Base-by-base conservation (phyloP, 23 tunicate species). In the Diplosoma virens region DNA sequence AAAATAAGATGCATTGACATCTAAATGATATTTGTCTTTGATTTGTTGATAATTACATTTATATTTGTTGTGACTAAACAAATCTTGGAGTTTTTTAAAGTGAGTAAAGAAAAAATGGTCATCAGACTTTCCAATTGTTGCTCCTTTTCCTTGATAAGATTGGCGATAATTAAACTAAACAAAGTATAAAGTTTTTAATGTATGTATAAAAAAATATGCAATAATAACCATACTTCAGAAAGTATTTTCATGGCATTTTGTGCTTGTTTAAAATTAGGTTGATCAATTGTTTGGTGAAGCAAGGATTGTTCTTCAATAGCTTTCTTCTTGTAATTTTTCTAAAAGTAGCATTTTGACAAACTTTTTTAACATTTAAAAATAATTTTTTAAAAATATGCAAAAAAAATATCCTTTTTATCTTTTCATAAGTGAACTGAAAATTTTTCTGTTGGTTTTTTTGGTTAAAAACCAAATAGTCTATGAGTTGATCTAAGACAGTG, bases 21-120 rank as follows among this genome's bases (percentile, higher is more conserved):
- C 96, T 67, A 89, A 48, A 71, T 89, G 88, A 52, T 89, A 89
- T 71, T 78, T 70, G 55, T 93, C 89, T 59, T 86, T 86, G 52
- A 88, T 86, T 16, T 65, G 65, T 35, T 93, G 81, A 37, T 94
- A 79, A 22, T 87, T 86, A 77, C 78, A 60, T 66, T 71, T 82
- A 73, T 93, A 93, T 37, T 65, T 61, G 20, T 73, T 78, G 25
- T 82, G 94, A 45, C 94, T 86, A 17, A 88, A 64, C 11, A 93
- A 74, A 21, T 71, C 81, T 32, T 93, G 98, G 85, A 82, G 87
- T 33, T 82, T 82, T 71, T 89, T 89, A 2, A 84, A 82, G 80
- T 89, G 96, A 26, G 82, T 47, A 16, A 89, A 58, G 0, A 78
- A 67, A 22, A 88, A 88, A n/a, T 82, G 63, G 52, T 89, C 96